Conservation (phyloP, 1,140 invertebrate species). For the Lerema accius region DNA sequence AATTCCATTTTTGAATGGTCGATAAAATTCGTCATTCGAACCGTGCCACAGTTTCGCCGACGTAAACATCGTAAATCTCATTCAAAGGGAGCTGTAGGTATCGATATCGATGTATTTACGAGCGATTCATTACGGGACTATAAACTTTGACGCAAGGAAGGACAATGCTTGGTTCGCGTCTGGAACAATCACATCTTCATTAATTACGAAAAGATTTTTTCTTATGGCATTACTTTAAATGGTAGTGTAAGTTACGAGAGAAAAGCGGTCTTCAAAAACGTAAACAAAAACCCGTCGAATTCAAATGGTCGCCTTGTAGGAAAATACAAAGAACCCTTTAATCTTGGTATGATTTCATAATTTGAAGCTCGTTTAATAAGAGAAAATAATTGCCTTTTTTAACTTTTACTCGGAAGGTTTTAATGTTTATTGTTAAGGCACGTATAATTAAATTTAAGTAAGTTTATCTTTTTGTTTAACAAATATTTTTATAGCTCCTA, state of each 20-base stretch:
- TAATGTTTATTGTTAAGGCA: constrained; percentile 24
- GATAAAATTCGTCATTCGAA: constrained; percentile 69
- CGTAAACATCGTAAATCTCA: constrained; percentile 75
- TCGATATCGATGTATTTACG: constrained; percentile 62
- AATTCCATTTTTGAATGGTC: constrained; percentile 67
- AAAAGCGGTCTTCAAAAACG: constrained; percentile 27
- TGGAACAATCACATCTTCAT: constrained; percentile 81
- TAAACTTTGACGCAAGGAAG: constrained; percentile 52
- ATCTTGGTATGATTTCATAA: constrained; percentile 58
- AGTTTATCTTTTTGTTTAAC: too few relatives aligned
- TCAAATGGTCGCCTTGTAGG: constrained; percentile 47
- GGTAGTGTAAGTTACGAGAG: constrained; percentile 43
- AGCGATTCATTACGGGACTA: constrained; percentile 54
- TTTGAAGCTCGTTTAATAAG: constrained; percentile 22
- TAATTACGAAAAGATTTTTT: constrained; percentile 74
- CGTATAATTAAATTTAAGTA: constrained; percentile 6
- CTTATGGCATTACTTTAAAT: constrained; percentile 48
- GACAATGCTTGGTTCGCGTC: constrained; percentile 61
- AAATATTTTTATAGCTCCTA: too few relatives aligned
- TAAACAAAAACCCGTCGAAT: constrained; percentile 53
- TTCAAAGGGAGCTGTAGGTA: constrained; percentile 57
- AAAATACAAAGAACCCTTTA: constrained; percentile 39
- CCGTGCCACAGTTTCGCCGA: constrained; percentile 59
- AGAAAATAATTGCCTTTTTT: constrained; percentile 17
- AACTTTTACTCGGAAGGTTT: constrained; percentile 20